phyloP scores from a whole-genome alignment of 2,797 vertebrate species.

The Podargus strigoides region DNA sequence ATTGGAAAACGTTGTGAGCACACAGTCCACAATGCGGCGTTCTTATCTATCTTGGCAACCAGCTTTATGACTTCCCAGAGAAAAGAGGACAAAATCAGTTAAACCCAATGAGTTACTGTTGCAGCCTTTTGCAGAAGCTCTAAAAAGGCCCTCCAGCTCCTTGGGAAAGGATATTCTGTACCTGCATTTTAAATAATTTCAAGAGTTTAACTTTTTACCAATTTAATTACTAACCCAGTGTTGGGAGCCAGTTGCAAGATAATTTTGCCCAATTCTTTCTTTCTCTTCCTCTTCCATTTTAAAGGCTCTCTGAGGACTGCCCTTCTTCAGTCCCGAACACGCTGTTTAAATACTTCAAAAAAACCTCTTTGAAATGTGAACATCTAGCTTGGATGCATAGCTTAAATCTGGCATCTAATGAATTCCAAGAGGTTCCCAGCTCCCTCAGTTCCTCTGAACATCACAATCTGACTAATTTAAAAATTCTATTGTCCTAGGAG shows the following conservation, averaged over 20 bases:
- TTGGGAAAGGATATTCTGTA: neutral
- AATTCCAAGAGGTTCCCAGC: neutral
- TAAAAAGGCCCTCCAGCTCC: neutral
- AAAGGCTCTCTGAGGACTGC: neutral
- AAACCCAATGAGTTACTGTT: neutral
- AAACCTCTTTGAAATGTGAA: neutral
- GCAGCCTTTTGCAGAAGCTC: neutral
- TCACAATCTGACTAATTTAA: neutral
- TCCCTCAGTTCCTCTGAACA: neutral
- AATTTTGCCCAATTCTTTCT: neutral
- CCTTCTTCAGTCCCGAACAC: neutral
- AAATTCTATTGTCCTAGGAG: neutral
- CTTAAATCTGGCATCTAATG: neutral
- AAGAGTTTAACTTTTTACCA: neutral
- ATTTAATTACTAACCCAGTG: neutral
- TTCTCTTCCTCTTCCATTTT: neutral
- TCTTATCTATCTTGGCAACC: neutral
- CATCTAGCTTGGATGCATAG: neutral
- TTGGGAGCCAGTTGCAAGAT: neutral
- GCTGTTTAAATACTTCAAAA: neutral
- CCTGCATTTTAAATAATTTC: neutral
- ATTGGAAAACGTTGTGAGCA: neutral
- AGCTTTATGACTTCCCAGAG: conserved; percentile 10
- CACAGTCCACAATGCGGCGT: neutral
- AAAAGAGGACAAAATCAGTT: conserved; percentile 18